These are phyloP conservation scores for Tetraneura akinire DNA, from an alignment of 1,140 invertebrate genomes.

Conservation along the genomic window DNA sequence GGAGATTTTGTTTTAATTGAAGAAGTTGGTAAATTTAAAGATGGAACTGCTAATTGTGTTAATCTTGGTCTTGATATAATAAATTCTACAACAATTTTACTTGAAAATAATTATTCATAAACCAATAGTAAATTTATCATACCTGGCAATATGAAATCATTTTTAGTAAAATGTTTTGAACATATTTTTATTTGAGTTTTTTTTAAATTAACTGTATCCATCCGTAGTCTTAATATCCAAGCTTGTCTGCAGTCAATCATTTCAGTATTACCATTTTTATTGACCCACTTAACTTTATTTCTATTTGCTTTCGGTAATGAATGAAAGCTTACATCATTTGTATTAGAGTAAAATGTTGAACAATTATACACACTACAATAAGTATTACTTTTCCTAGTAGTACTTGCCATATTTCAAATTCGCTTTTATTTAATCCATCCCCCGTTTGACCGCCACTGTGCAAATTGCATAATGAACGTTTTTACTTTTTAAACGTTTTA, in stretches of 20 bases:
- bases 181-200: conserved; percentile 8
- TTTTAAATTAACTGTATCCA: neutral
- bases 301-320: neutral
- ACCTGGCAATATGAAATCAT: conserved; percentile 1
- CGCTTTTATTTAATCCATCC: no score
- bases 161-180: neutral
- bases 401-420: neutral
- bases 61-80: neutral
- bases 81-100: neutral
- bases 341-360: neutral
- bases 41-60: neutral
- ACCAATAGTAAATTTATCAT: conserved; percentile 4
- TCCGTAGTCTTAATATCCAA: neutral
- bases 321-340: conserved; percentile 4
- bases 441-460: neutral
- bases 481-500: neutral
- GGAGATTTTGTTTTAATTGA: neutral
- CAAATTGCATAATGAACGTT: neutral
- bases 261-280: neutral
- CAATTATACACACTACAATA: neutral
- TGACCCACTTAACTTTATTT: neutral
- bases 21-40: neutral
- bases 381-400: neutral
- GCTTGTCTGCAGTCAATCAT: neutral
- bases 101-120: neutral